Evolutionary conservation across 1,140 invertebrate genomes (phyloP).

Genomic region (Mesaphorura yosii): DNA sequence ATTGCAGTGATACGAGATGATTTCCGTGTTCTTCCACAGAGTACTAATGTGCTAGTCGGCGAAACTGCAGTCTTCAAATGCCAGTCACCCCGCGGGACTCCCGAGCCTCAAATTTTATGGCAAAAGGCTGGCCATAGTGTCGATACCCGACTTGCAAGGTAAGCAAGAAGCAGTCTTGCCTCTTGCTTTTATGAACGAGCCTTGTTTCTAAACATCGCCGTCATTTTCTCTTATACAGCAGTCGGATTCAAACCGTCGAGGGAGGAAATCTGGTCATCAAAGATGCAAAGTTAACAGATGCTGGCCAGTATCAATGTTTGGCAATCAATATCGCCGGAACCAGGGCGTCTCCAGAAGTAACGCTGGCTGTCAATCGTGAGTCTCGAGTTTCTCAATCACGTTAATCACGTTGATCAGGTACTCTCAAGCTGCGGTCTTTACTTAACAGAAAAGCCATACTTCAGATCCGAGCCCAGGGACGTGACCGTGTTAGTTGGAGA

Average conservation of each 20-base stretch:
- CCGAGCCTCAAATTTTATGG: slow-evolving; percentile 81
- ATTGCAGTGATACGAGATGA: slow-evolving; percentile 86
- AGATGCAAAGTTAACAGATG: slow-evolving; percentile 38
- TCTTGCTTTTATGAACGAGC: neutral
- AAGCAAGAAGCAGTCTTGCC: slow-evolving; percentile 20
- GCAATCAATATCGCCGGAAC: slow-evolving; percentile 43
- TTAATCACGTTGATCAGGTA: no score
- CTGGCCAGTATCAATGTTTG: slow-evolving; percentile 42
- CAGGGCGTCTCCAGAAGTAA: slow-evolving; percentile 29
- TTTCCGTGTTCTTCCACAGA: slow-evolving; percentile 74
- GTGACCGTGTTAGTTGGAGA: slow-evolving; percentile 66
- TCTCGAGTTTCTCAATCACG: no score
- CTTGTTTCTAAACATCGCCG: neutral
- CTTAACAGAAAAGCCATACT: slow-evolving; percentile 73
- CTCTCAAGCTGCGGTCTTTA: slow-evolving; percentile 8
- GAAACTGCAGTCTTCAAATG: slow-evolving; percentile 80
- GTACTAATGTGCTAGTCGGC: slow-evolving; percentile 77
- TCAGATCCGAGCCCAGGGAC: slow-evolving; percentile 71
- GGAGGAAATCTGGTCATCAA: slow-evolving; percentile 40
- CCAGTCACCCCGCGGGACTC: slow-evolving; percentile 77
- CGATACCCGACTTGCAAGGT: slow-evolving; percentile 36
- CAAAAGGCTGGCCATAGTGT: slow-evolving; percentile 66
- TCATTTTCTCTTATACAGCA: slow-evolving; percentile 2
- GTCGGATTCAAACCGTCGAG: slow-evolving; percentile 29
- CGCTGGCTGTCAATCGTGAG: slow-evolving; percentile 29